Conservation (phyloP, 2,797 vertebrate genomes). For the Neomorphus geoffroyi region DNA sequence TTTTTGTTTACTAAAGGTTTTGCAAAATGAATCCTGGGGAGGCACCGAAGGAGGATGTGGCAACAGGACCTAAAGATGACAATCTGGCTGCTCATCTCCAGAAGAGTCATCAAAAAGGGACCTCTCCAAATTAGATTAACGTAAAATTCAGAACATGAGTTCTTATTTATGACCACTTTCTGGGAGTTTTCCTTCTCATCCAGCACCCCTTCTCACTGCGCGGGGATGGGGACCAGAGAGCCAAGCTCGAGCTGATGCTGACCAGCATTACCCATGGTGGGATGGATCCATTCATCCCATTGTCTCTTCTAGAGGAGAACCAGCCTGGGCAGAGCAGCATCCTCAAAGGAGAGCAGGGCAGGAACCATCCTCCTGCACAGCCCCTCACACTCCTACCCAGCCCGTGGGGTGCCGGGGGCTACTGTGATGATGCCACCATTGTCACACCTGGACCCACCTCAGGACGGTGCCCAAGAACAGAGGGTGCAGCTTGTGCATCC, state of each 20-base stretch:
- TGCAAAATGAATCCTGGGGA: neutral
- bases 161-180: neutral
- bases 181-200: neutral
- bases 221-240: rapidly evolving
- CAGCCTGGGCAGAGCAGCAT: neutral
- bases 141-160: neutral
- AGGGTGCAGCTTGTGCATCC: too few species aligned
- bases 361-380: neutral
- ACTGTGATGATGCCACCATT: rapidly evolving
- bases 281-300: neutral
- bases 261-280: neutral
- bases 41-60: neutral
- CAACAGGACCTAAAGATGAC: rapidly evolving
- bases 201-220: neutral
- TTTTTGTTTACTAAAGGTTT: neutral
- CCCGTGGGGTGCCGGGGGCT: neutral
- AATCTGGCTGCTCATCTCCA: neutral
- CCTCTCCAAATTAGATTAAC: neutral
- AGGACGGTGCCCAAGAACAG: neutral
- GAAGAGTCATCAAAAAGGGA: neutral
- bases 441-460: neutral
- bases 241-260: neutral
- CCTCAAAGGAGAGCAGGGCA: neutral
- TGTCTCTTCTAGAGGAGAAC: neutral
- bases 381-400: neutral